These are phyloP conservation scores for Myotis brandtii DNA, from an alignment of 2,113 vertebrate species.

Conservation along the genomic window DNA sequence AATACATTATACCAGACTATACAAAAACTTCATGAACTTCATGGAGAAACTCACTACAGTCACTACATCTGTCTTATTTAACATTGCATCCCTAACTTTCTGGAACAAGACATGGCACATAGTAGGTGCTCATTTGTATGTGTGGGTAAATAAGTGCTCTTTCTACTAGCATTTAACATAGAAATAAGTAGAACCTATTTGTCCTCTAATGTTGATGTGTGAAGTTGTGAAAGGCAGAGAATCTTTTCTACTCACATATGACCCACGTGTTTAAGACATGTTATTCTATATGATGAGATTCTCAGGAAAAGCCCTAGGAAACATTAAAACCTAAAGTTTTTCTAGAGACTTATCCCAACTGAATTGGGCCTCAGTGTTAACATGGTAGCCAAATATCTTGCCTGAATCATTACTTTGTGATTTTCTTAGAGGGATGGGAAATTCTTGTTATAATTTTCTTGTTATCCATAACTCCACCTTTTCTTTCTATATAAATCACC, in stretches of 20 bases:
- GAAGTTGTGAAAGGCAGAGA: background rate
- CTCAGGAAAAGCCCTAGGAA: constrained; percentile 23
- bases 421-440: background rate
- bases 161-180: background rate
- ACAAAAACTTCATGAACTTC: background rate
- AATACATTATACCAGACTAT: background rate
- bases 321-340: constrained; percentile 34
- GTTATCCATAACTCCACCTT: background rate
- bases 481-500: background rate
- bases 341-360: background rate
- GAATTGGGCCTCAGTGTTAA: background rate
- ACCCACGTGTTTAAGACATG: too few species aligned
- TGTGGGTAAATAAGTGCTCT: background rate
- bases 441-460: constrained; percentile 2
- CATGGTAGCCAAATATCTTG: background rate
- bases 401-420: background rate
- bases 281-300: background rate
- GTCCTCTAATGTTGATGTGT: background rate
- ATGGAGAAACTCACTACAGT: background rate
- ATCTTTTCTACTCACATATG: background rate
- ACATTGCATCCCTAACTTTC: background rate
- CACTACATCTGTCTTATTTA: background rate
- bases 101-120: background rate
- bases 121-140: background rate
- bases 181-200: background rate